Percentiles rank a stretch among this genome's conserved stretches.
Evolutionary conservation across 2,888 invertebrate genomes (phyloP).

Genomic region (Aelia acuminata): DNA sequence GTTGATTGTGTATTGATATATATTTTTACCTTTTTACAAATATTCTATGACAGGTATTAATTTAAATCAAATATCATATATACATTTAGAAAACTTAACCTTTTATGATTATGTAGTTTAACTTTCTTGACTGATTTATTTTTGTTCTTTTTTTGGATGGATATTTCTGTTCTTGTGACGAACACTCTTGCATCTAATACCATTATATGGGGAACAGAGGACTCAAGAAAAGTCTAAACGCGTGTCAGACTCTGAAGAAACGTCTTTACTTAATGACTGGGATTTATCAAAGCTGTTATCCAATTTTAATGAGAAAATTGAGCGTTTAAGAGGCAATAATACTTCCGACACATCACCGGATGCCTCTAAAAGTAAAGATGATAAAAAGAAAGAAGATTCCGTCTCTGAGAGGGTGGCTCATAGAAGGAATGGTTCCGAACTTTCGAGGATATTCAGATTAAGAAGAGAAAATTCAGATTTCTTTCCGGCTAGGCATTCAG

Average conservation of each 20-base stretch:
- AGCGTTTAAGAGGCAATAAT: slow-evolving; percentile 67
- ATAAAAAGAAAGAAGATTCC: slow-evolving; percentile 70
- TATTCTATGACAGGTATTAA: slow-evolving; percentile 37
- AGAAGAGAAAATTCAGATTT: slow-evolving; percentile 88
- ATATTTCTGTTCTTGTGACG: slow-evolving; percentile 62
- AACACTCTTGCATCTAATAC: slow-evolving; percentile 30
- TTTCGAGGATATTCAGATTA: slow-evolving; percentile 76
- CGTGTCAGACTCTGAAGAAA: slow-evolving; percentile 78
- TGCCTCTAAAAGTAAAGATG: slow-evolving; percentile 58
- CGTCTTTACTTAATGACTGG: slow-evolving; percentile 87
- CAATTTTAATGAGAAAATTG: slow-evolving; percentile 70
- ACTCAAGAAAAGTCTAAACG: slow-evolving; percentile 64
- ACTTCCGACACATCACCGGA: slow-evolving; percentile 39
- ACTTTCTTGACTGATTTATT: slow-evolving; percentile 56
- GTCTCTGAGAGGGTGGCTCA: slow-evolving; percentile 68
- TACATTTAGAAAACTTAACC: slow-evolving; percentile 60
- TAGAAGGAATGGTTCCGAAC: slow-evolving; percentile 66
- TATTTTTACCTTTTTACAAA: slow-evolving; percentile 46
- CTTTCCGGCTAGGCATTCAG: slow-evolving; percentile 83
- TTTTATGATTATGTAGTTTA: slow-evolving; percentile 53
- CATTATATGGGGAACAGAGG: slow-evolving; percentile 56
- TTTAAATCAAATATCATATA: slow-evolving; percentile 53
- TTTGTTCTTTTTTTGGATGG: slow-evolving; percentile 62
- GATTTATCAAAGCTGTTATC: slow-evolving; percentile 88
- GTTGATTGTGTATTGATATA: slow-evolving; percentile 51